Conservation (phyloP, 2,888 invertebrate species). For the Calephelis perditalis region DNA sequence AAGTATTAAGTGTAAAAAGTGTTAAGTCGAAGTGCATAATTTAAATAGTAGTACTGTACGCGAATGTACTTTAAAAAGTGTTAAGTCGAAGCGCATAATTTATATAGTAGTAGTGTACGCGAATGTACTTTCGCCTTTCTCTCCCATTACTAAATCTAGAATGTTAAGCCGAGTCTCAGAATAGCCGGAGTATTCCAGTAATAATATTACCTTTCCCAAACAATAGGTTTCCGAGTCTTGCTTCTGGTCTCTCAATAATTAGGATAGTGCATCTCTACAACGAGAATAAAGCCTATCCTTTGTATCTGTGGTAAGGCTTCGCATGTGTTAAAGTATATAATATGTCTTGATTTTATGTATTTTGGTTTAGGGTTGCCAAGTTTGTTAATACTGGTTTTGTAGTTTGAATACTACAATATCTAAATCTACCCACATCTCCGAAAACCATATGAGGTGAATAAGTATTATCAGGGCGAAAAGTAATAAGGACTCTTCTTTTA, state of each 20-base stretch:
- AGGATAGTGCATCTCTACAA: conserved; percentile 82
- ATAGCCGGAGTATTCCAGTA: conserved; percentile 35
- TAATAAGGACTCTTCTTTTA: too few relatives aligned
- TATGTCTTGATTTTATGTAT: conserved; percentile 60
- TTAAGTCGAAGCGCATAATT: too few relatives aligned
- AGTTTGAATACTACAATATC: too few relatives aligned
- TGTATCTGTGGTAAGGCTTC: conserved; percentile 48
- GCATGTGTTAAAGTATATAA: conserved; percentile 41
- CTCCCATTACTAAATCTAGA: conserved; percentile 13
- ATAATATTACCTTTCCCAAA: conserved; percentile 43
- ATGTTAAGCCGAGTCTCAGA: conserved; percentile 24
- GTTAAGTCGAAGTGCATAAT: too few relatives aligned
- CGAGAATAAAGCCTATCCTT: conserved; percentile 71
- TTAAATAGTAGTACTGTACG: too few relatives aligned
- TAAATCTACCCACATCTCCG: too few relatives aligned
- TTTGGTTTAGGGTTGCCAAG: conserved; percentile 36
- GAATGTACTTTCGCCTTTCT: conserved; percentile 4
- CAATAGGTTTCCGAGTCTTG: conserved; percentile 50
- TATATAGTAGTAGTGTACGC: neutral
- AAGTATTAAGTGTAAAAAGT: too few relatives aligned
- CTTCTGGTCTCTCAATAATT: conserved; percentile 66
- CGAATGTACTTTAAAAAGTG: too few relatives aligned
- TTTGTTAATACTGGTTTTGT: too few relatives aligned
- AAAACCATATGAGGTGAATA: too few relatives aligned
- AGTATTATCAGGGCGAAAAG: too few relatives aligned